Evolutionary conservation across 2,888 invertebrate genomes (phyloP).

Genomic region (Hemaris fuciformis): DNA sequence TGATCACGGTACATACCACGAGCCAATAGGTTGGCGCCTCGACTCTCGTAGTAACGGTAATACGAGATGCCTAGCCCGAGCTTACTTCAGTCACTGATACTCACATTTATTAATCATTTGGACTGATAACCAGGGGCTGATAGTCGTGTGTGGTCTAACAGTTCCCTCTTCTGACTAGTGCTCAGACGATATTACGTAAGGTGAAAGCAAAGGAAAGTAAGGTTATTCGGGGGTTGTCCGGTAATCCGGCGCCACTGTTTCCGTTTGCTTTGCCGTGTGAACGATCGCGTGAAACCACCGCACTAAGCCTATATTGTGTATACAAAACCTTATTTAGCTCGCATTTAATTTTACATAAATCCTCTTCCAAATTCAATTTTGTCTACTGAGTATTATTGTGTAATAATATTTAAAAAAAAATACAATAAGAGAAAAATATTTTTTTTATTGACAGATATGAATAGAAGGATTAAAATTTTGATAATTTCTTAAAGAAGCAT

Average conservation of each 20-base stretch:
- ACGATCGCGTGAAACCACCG: not conserved
- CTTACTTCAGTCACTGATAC: constrained; percentile 51
- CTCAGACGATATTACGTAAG: not conserved
- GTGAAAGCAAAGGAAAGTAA: not conserved
- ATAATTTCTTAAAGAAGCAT: too few species aligned
- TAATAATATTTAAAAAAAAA: too few species aligned
- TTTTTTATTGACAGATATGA: too few species aligned
- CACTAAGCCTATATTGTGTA: not conserved
- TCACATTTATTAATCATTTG: constrained; percentile 28
- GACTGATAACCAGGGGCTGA: not conserved
- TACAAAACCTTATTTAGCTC: not conserved
- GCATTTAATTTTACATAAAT: too few species aligned
- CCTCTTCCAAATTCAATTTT: too few species aligned
- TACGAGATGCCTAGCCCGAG: constrained; percentile 69
- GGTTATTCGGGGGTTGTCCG: not conserved
- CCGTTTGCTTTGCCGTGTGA: not conserved
- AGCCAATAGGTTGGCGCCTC: constrained; percentile 59
- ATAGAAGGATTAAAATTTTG: too few species aligned
- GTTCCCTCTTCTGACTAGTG: not conserved
- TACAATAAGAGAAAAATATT: too few species aligned
- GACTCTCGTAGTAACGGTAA: constrained; percentile 74
- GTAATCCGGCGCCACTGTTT: not conserved
- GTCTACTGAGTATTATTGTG: too few species aligned
- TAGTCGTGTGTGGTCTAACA: not conserved
- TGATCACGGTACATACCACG: constrained; percentile 32